Conservation (phyloP, 2,888 invertebrate species). For the Alentia gelatinosa region DNA sequence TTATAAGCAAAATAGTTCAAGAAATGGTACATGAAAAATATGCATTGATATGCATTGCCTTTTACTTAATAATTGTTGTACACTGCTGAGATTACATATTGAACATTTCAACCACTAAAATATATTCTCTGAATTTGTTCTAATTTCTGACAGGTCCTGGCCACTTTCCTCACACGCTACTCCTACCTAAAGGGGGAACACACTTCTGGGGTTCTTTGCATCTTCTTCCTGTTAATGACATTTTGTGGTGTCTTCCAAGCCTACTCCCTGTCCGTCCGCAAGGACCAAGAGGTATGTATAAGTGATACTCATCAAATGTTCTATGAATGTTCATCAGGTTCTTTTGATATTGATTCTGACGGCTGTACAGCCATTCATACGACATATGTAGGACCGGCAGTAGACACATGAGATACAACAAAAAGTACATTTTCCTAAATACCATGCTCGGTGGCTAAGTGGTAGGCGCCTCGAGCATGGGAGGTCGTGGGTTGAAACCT, state of each 20-base stretch:
- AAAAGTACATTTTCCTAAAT: background rate
- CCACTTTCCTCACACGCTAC: conserved; percentile 58
- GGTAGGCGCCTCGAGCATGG: too few relatives aligned
- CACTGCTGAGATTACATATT: background rate
- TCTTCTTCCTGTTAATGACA: conserved; percentile 62
- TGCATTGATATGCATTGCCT: background rate
- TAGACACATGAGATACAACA: background rate
- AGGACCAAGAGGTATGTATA: background rate
- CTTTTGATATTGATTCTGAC: background rate
- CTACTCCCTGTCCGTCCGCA: background rate
- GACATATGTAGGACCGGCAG: background rate
- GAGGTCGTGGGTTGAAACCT: too few relatives aligned
- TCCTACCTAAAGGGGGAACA: conserved; percentile 59
- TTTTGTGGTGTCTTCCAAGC: conserved; percentile 55
- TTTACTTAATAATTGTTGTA: background rate
- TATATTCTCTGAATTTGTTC: background rate
- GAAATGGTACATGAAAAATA: background rate
- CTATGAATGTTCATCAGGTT: background rate
- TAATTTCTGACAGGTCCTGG: conserved; percentile 54
- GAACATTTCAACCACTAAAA: background rate
- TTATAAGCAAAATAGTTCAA: background rate
- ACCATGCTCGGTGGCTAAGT: too few relatives aligned
- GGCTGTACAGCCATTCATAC: background rate
- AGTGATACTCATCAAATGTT: background rate
- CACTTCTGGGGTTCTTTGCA: conserved; percentile 61